These are phyloP conservation scores for Gracilinanus agilis DNA, from an alignment of 2,113 vertebrate genomes.

Conservation along the genomic window DNA sequence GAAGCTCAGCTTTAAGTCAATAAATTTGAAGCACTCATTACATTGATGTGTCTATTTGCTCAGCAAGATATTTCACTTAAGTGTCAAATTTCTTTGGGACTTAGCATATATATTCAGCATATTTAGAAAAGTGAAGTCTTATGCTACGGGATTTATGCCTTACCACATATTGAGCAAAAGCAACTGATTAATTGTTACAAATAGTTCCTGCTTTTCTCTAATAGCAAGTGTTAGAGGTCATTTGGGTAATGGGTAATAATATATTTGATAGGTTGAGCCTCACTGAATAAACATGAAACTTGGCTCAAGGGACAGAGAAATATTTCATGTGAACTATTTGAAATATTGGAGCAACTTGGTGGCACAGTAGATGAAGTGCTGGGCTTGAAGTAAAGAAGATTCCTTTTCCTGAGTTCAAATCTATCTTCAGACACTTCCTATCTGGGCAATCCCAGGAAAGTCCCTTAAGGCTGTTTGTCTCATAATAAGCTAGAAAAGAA, in stretches of 20 bases:
- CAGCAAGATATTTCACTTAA: constrained; percentile 6
- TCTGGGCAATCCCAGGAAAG: too few relatives aligned
- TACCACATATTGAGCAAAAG: constrained; percentile 15
- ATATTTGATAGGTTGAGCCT: background rate
- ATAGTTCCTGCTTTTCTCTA: background rate
- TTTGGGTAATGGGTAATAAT: background rate
- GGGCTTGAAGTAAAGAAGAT: too few relatives aligned
- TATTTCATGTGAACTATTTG: background rate
- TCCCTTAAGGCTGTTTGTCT: too few relatives aligned
- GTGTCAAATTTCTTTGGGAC: constrained; percentile 5
- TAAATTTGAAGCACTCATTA: background rate
- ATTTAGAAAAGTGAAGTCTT: constrained; percentile 28
- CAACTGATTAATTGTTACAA: background rate
- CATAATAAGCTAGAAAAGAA: too few relatives aligned
- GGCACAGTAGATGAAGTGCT: too few relatives aligned
- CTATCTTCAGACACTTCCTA: too few relatives aligned
- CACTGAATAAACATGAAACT: background rate
- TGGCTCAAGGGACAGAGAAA: background rate
- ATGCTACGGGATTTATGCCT: background rate
- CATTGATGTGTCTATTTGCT: background rate
- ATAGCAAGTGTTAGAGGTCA: background rate
- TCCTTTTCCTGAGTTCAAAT: too few relatives aligned
- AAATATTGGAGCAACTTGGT: too few relatives aligned
- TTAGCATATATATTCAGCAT: constrained; percentile 46
- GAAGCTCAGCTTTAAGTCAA: constrained; percentile 47